Evolutionary conservation across 2,888 invertebrate genomes (phyloP).

Genomic region (Neocrepidodera transversa): DNA sequence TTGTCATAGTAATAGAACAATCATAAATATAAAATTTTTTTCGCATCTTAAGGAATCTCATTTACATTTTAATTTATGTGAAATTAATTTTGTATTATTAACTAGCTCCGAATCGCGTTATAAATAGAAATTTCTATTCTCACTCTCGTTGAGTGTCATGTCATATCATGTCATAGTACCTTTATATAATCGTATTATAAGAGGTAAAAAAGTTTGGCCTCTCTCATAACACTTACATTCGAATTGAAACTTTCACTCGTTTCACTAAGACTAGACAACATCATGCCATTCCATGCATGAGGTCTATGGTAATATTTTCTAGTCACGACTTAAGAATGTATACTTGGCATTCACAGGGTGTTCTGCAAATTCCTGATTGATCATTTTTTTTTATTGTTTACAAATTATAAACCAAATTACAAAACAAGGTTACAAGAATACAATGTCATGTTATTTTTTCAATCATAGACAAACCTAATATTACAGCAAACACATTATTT

Average conservation of each 20-base stretch:
- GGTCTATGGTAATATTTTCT: conserved; percentile 13
- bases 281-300: not conserved
- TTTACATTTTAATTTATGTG: too few relatives aligned
- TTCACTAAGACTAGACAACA: conserved; percentile 15
- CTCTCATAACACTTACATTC: conserved; percentile 11
- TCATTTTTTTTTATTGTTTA: too few relatives aligned
- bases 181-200: not conserved
- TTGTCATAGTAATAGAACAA: too few relatives aligned
- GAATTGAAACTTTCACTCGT: conserved; percentile 10
- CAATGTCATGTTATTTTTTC: too few relatives aligned
- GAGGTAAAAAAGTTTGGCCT: conserved; percentile 6
- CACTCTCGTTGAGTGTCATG: conserved; percentile 6
- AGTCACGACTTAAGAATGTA: conserved; percentile 7
- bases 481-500: too few relatives aligned
- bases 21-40: too few relatives aligned
- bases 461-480: too few relatives aligned
- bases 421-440: too few relatives aligned
- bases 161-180: conserved; percentile 4
- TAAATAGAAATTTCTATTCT: conserved; percentile 1
- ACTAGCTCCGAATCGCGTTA: too few relatives aligned
- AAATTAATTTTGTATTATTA: too few relatives aligned
- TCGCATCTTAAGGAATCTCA: too few relatives aligned
- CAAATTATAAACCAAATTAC: too few relatives aligned
- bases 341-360: not conserved
- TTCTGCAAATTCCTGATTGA: not conserved